Conservation (phyloP, 2,113 vertebrate species). For the Nipponia nippon region DNA sequence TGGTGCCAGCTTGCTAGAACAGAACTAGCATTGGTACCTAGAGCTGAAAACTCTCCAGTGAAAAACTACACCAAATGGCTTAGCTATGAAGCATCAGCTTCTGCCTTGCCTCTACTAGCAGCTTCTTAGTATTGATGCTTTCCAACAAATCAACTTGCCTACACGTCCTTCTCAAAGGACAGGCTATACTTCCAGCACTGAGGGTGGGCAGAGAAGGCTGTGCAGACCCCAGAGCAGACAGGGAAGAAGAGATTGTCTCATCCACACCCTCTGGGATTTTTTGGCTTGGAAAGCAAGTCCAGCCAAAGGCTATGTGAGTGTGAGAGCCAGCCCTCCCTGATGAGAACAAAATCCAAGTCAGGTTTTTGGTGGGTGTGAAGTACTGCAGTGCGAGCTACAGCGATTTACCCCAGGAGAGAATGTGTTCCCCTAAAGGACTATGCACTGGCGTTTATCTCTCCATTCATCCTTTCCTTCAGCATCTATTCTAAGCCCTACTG, state of each 20-base stretch:
- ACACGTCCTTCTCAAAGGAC: background rate
- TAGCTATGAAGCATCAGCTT: background rate
- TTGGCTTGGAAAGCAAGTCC: background rate
- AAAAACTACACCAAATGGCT: background rate
- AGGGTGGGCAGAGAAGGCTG: background rate
- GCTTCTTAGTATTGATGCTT: background rate
- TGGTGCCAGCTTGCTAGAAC: background rate
- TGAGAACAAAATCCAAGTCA: background rate
- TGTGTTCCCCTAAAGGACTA: background rate
- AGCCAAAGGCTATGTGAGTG: background rate
- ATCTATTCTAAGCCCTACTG: background rate
- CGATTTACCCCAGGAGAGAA: background rate
- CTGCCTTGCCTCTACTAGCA: background rate
- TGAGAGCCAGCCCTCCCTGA: background rate
- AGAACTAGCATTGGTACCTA: background rate
- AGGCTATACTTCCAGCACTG: background rate
- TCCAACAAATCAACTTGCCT: background rate
- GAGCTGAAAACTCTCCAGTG: background rate
- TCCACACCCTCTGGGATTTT: background rate
- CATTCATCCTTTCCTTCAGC: background rate
- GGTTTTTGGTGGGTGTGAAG: background rate
- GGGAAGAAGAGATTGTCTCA: background rate
- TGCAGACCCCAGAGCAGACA: background rate
- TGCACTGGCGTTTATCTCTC: fast-evolving
- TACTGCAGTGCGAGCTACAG: background rate